These are phyloP conservation scores for Pterostichus madidus DNA, from an alignment of 2,888 invertebrate species.

Conservation along the genomic window DNA sequence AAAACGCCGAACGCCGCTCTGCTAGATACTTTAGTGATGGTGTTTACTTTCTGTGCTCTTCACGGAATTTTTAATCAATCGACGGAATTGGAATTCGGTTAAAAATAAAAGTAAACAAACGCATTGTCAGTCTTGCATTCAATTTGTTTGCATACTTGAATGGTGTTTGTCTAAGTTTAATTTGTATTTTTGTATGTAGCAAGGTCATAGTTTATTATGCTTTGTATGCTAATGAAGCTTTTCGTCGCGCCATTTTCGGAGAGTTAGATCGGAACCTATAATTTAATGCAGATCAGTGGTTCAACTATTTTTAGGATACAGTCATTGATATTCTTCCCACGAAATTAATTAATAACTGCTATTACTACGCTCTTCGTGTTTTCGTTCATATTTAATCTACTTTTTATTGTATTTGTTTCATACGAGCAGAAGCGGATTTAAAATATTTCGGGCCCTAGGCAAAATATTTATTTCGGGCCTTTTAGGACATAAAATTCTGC, in stretches of 20 bases:
- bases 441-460: too few species aligned
- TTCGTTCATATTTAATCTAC: too few species aligned
- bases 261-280: conserved; percentile 13
- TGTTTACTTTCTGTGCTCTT: conserved; percentile 28
- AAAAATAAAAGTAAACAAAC: conserved; percentile 12
- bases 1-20: conserved; percentile 55
- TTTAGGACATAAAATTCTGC: too few species aligned
- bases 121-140: too few species aligned
- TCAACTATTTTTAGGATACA: not conserved
- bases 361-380: not conserved
- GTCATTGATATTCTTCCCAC: not conserved
- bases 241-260: conserved; percentile 24
- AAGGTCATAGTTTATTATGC: conserved; percentile 33
- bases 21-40: conserved; percentile 30
- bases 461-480: too few species aligned
- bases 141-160: conserved; percentile 16
- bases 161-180: conserved; percentile 39
- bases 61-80: conserved; percentile 13
- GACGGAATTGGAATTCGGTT: conserved; percentile 14
- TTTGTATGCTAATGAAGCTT: conserved; percentile 43
- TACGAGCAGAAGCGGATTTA: too few species aligned
- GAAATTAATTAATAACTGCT: conserved; percentile 24
- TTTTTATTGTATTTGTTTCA: too few species aligned
- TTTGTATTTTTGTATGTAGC: conserved; percentile 40
- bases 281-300: conserved; percentile 44